Conservation (phyloP, 64 coral and sea anemone genomes). For the Dendrophyllia cribrosa region DNA sequence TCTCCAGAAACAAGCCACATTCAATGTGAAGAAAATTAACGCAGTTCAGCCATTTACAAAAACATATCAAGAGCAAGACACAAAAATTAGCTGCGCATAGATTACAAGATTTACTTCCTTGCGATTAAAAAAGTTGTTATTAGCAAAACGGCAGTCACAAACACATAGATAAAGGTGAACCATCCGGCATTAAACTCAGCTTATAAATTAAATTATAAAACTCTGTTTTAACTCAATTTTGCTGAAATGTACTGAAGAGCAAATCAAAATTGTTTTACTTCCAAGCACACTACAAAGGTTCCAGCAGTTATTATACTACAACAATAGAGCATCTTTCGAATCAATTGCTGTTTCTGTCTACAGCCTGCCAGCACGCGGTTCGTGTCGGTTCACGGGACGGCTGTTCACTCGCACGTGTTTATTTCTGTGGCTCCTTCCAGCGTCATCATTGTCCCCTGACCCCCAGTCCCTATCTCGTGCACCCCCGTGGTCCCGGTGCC, state of each 20-base stretch:
- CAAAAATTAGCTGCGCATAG: not conserved
- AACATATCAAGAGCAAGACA: not conserved
- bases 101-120: not conserved
- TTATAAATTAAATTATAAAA: not conserved
- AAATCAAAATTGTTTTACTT: not conserved
- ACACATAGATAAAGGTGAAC: too few species aligned
- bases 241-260: not conserved
- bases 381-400: conserved; percentile 58
- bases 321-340: too few species aligned
- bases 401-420: conserved; percentile 39
- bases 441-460: not conserved
- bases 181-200: too few species aligned
- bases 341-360: not conserved
- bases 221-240: not conserved
- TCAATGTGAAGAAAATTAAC: not conserved
- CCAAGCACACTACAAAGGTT: not conserved
- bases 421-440: not conserved
- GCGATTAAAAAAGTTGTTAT: not conserved
- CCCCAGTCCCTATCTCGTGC: conserved; percentile 38
- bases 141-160: not conserved
- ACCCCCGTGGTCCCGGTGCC: not conserved
- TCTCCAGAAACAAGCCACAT: not conserved
- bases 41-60: not conserved
- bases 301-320: not conserved
- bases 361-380: conserved; percentile 20